Conservation (phyloP, 2,797 vertebrate species). For the Mus caroli region DNA sequence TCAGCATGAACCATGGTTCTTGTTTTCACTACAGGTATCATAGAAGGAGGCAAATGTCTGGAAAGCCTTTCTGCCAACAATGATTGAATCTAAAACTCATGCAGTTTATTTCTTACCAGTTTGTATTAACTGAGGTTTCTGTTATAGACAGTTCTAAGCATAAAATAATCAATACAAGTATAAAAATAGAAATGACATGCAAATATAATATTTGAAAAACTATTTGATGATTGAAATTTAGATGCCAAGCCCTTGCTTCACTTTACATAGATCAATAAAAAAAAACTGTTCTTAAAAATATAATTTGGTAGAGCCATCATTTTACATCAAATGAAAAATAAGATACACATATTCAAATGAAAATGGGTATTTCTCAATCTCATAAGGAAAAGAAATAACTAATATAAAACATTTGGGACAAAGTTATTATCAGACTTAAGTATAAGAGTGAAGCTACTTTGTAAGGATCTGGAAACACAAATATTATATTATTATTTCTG, state of each 20-base stretch:
- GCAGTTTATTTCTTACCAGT: neutral
- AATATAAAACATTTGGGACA: neutral
- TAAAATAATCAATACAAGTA: neutral
- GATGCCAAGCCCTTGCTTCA: neutral
- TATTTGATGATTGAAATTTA: neutral
- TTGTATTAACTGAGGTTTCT: neutral
- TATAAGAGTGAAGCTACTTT: neutral
- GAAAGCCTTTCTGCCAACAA: neutral
- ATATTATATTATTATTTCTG: neutral
- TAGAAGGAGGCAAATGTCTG: constrained; percentile 25
- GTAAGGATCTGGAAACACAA: neutral
- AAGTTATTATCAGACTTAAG: neutral
- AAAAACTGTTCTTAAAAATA: neutral
- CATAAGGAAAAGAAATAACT: neutral
- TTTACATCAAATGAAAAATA: constrained; percentile 11
- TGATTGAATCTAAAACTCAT: neutral
- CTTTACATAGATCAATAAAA: neutral
- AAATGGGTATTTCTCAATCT: neutral
- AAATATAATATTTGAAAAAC: constrained; percentile 35
- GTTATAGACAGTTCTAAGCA: neutral
- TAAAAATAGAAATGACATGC: neutral
- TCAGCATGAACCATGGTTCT: neutral
- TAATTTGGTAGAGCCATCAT: neutral
- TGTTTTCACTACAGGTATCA: neutral
- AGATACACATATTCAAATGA: neutral